Evolutionary conservation across 2,888 invertebrate species (phyloP), one percentile per base, ranked within the genome.

Genomic region (Limnephilus rhombicus): DNA sequence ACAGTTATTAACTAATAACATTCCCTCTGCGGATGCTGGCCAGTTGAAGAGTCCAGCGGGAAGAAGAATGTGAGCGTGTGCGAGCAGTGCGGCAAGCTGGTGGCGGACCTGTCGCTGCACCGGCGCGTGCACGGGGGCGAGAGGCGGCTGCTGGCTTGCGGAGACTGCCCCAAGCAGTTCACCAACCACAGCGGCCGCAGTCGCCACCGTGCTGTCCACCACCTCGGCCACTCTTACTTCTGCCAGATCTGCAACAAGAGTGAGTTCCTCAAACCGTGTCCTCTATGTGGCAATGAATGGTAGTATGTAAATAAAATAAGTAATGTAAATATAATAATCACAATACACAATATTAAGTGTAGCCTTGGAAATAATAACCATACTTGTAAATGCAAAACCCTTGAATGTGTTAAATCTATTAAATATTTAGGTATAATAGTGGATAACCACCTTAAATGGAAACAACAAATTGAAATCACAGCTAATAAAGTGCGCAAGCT

Each of bases 171-270:
- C 34, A 85, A 80, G 34, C 34, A 80, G 5, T 96, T 96, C 91
- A 83, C 94, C 0, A 94, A 94, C 0, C 49, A 49, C 87, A 53
- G 87, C 18, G 49, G 53, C 31, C 94, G 95, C 41, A 94, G 94
- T 11, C 95, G 94, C 93, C 96, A 96, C 93, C 94, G 95, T 34
- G 95, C 94, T 91, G 94, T 94, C 5, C 95, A 95, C 94, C 96
- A 96, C 94, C 94, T 95, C 13, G 95, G 95, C 0, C 91, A 95
- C 0, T 95, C 95, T 93, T 93, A 95, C n/a, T 94, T 94, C 88
- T 96, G 96, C 94, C 94, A 94, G 34, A 94, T 95, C 87, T 96
- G 96, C 94, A 94, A 95, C 91, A 96, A 96, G 94, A 94, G 96
- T 96, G 94, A 94, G 94, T 91, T 34, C 15, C 49, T 49, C 9